Base-by-base conservation (phyloP, 2,113 vertebrate species). In the Eretmochelys imbricata region DNA sequence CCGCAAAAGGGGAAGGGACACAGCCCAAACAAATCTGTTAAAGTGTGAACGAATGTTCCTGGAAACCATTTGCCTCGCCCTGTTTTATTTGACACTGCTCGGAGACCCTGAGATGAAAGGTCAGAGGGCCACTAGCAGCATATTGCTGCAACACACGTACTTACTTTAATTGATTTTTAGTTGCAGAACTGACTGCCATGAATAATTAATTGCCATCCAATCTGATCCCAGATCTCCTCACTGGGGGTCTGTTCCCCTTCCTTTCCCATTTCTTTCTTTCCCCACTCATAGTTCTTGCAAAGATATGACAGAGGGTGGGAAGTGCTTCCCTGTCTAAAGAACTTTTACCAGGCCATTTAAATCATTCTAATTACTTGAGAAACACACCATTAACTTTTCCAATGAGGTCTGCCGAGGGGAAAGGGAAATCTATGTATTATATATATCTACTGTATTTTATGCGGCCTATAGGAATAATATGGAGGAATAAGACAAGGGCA, bases 351-450 rank as follows among this genome's bases (percentile, higher is more conserved):
- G 95, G 88, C 97, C 95, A 82, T 94, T 98, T 98, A 97, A 97
- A 98, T 98, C 97, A 98, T 96, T 96, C 95, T 98, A 97, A 98
- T 98, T 98, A 97, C 95, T 97, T 96, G 95, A 95, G 98, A 97
- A 98, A 98, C 96, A 98, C 95, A 81, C 97, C 97, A 98, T 98
- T 98, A 98, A 97, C 97, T 98, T 97, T 97, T 90, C 95, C 97
- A 96, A 93, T 94, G 97, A 98, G 97, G 95, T 94, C 89, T 96
- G 93, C 94, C 91, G 62, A 90, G 89, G 90, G 91, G 93, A 98
- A 89, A 85, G 91, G 90, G 85, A 93, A 79, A 53, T 84, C 88
- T 93, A 29, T 29, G 92, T 46, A n/a, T 51, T 27, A 83, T 25
- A 54, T 5, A 80, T 24, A 89, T 85, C 65, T 69, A 84, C 88